These are phyloP conservation scores for Colaptes auratus DNA, from an alignment of 2,113 vertebrate genomes.

Conservation along the genomic window DNA sequence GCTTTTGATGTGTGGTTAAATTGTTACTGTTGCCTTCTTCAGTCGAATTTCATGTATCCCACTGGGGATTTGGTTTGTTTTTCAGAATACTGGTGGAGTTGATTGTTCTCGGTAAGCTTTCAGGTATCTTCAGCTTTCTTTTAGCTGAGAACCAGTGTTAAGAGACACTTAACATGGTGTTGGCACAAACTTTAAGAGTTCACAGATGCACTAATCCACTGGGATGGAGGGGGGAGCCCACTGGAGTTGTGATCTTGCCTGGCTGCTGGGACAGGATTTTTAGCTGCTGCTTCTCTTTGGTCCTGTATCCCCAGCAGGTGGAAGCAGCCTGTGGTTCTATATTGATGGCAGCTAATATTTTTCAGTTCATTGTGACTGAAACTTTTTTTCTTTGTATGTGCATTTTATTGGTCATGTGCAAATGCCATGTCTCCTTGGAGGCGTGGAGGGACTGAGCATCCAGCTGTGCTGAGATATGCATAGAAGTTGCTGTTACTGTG, in stretches of 20 bases:
- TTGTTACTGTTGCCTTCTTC: background rate
- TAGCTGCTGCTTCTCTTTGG: background rate
- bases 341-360: background rate
- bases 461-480: background rate
- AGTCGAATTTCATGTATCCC: background rate
- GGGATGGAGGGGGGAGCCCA: background rate
- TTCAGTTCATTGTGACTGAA: background rate
- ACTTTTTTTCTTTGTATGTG: background rate
- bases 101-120: background rate
- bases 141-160: background rate
- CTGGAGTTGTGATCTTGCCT: background rate
- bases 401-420: background rate
- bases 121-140: background rate
- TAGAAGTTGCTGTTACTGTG: background rate
- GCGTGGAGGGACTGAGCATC: background rate
- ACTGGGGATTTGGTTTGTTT: background rate
- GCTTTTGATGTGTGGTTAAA: background rate
- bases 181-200: background rate
- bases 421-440: background rate
- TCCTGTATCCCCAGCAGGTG: background rate
- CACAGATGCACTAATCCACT: background rate
- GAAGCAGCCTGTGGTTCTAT: constrained; percentile 26
- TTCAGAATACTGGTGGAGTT: background rate
- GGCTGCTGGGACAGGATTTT: background rate
- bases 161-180: background rate